Conservation (phyloP, 2,888 invertebrate genomes). For the Philonicus albiceps region DNA sequence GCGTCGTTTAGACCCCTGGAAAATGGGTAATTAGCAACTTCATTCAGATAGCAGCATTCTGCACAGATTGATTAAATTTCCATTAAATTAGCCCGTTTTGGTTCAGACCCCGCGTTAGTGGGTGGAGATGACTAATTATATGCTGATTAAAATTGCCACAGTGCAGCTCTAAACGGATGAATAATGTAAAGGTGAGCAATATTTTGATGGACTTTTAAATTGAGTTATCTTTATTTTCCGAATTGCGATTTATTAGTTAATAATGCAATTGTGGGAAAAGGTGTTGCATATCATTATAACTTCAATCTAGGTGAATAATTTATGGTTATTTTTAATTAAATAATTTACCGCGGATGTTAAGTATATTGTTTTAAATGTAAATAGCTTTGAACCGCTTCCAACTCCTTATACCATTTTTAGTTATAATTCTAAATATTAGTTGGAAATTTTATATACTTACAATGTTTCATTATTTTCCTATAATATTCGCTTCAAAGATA, state of each 20-base stretch:
- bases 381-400: neutral
- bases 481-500: too few relatives aligned
- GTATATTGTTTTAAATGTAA: neutral
- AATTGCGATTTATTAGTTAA: neutral
- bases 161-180: neutral
- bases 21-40: constrained; percentile 14
- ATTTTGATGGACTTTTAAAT: neutral
- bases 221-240: neutral
- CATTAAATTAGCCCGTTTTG: neutral
- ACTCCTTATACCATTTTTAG: too few relatives aligned
- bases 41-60: neutral
- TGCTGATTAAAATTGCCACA: neutral
- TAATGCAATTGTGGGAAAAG: neutral
- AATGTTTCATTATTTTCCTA: too few relatives aligned
- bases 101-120: neutral
- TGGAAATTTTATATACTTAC: too few relatives aligned
- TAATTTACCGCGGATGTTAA: too few relatives aligned
- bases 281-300: neutral
- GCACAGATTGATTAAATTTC: constrained; percentile 14
- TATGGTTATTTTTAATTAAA: neutral
- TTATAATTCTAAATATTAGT: too few relatives aligned
- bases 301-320: neutral
- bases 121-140: constrained; percentile 6
- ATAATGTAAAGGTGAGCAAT: neutral
- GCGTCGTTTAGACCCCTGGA: neutral